Base-by-base conservation (phyloP, 2,797 vertebrate genomes). In the Manis javanica region DNA sequence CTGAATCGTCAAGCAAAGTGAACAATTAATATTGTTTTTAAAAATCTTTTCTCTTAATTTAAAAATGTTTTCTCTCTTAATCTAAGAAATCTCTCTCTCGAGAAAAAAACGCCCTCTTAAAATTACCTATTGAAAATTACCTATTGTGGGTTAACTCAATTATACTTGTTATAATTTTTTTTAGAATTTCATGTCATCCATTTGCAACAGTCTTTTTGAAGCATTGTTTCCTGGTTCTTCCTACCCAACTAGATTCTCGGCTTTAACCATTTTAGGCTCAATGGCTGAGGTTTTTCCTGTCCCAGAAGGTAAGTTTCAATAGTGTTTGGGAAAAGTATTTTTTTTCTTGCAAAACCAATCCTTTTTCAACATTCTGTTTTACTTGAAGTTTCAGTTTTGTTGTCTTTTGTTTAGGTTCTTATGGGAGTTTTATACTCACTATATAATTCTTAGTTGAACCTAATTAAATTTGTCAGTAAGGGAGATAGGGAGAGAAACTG, bases 171-270 rank as follows among this genome's bases (percentile, higher is more conserved):
- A 4, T 95, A 61, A 69, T 59, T 79, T 94, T 78, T 98, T 98
- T 92, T 91, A 99, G 99, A 99, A 98, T 97, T 99, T 99, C 97
- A 98, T 99, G 97, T 97, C 96, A 84, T 99, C 99, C 98, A 61
- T 99, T 82, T 99, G 99, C 97, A 98, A 97, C 97, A 98, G 89
- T 69, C 99, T 99, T 87, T 99, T 99, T 96, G 99, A 99, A 89
- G 98, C 98, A 13, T 94, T 99, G 63, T 98, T 99, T 97, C 99
- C 99, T 7, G 99, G 99, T 90, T 99, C 99, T 37, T 99, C 99
- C 2, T 99, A 99, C 96, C 99, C 99, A 87, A 99, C 99, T 86
- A 99, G 99, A 97, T 99, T 99, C 95, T 99, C 99, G 97, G 98
- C 99, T 59, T 98, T 99, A 78, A 99, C 99, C 97, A 98, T 99